Evolutionary conservation across 2,113 vertebrate species (phyloP).

Genomic region (Phylloscopus trochilus): DNA sequence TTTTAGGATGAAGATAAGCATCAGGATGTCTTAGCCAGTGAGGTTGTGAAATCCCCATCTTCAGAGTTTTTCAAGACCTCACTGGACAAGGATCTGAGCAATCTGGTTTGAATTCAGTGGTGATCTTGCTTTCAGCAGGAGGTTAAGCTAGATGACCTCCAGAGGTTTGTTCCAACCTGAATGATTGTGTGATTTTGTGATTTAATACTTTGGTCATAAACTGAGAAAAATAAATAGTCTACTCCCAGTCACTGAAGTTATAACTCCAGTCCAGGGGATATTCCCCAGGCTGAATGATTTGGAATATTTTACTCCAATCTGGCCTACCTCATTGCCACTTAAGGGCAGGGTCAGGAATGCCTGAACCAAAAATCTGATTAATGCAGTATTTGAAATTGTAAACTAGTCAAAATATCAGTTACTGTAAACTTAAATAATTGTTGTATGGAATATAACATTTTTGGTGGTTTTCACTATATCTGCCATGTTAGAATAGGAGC

Average conservation of each 20-base stretch:
- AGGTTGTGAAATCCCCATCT: neutral
- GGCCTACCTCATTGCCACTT: slow-evolving; percentile 44
- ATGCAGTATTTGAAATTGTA: slow-evolving; percentile 41
- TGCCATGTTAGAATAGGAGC: neutral
- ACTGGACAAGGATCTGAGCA: neutral
- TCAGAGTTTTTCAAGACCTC: neutral
- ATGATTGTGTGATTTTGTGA: slow-evolving; percentile 16
- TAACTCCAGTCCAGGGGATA: slow-evolving; percentile 35
- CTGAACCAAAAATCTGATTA: slow-evolving; percentile 54
- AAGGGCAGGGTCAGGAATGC: slow-evolving; percentile 24
- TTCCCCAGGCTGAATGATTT: slow-evolving; percentile 38
- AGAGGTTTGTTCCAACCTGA: neutral
- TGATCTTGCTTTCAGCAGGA: neutral
- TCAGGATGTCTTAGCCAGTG: neutral
- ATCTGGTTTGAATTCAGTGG: slow-evolving; percentile 11
- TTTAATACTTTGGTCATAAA: slow-evolving; percentile 60
- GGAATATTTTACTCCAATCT: slow-evolving; percentile 56
- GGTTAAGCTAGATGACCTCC: neutral
- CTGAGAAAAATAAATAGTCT: slow-evolving; percentile 54
- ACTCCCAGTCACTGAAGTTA: slow-evolving; percentile 34
- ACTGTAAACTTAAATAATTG: slow-evolving; percentile 29
- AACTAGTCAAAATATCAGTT: slow-evolving; percentile 28
- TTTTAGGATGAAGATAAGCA: neutral
- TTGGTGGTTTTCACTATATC: neutral
- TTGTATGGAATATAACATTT: neutral